Percentiles rank a stretch among this genome's conserved stretches.
Conservation (phyloP, 1,140 invertebrate genomes). For the Sitodiplosis mosellana region DNA sequence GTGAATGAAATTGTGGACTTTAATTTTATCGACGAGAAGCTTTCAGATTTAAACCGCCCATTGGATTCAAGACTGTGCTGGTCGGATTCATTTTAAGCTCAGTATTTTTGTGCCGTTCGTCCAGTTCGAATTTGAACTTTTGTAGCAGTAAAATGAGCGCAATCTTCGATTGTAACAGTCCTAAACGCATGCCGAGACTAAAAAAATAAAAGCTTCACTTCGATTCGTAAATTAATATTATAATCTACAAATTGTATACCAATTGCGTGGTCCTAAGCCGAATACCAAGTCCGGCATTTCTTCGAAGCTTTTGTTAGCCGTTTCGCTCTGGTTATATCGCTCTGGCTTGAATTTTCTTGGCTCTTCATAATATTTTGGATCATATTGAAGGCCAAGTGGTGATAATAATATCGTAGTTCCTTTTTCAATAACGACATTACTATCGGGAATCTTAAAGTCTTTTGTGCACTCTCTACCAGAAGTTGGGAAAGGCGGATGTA, state of each 20-base stretch:
- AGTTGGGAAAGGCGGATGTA: conserved; percentile 31
- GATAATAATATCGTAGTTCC: conserved; percentile 25
- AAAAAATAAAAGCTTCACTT: too few species aligned
- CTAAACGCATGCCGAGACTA: neutral
- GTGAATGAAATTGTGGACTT: too few species aligned
- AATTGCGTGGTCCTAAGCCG: conserved; percentile 43
- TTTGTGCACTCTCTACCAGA: conserved; percentile 16
- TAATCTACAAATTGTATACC: too few species aligned
- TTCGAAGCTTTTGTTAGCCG: conserved; percentile 10
- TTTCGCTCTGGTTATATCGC: conserved; percentile 8
- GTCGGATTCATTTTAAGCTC: neutral
- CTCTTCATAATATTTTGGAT: conserved; percentile 32
- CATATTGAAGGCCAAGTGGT: conserved; percentile 33
- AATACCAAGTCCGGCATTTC: conserved; percentile 33
- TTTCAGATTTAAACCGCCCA: too few species aligned
- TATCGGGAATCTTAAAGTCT: conserved; percentile 25
- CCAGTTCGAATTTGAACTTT: neutral
- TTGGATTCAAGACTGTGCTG: too few species aligned
- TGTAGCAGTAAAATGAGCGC: neutral
- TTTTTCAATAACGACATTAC: conserved; percentile 24
- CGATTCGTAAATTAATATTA: too few species aligned
- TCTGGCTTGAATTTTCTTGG: conserved; percentile 10
- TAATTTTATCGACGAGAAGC: too few species aligned
- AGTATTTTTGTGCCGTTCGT: neutral
- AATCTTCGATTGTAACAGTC: neutral